Base-by-base conservation (phyloP, 2,888 invertebrate species). In the Clanis bilineata region DNA sequence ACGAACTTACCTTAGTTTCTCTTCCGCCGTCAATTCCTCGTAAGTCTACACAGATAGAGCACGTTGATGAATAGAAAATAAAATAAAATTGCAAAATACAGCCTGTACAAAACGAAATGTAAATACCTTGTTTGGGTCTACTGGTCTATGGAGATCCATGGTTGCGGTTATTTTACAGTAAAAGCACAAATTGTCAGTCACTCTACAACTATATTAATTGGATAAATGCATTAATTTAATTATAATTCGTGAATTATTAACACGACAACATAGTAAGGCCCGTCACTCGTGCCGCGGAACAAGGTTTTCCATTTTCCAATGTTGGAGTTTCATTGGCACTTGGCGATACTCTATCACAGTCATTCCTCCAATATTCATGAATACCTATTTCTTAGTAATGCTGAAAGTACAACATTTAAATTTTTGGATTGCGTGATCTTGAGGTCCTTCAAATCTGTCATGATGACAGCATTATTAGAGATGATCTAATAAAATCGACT, bases 1-100 rank as follows among this genome's bases (percentile, higher is more conserved):
- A 28, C 57, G 38, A 62, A 62, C 80, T 83, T 86, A 95, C 96
- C 96, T 95, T 88, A 95, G 91, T 88, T 95, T 95, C 82, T 96
- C 96, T 68, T 96, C 96, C 4, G 94, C 93, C n/a, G 95, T 94
- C 86, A 97, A 87, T 70, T 96, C 95, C 59, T 94, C 95, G 71
- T 95, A 90, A 47, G 95, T 95, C 96, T 96, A 86, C 39, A 91
- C 91, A 74, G 73, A 77, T 69, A 80, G 54, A 57, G 57, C 58
- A 62, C 18, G 38, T 57, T 58, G 56, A 43, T 58, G 59, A 59
- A 61, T 60, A 58, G 56, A 60, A 44, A 63, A 64, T 64, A 59
- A 59, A 44, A 51, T 51, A 51, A 32, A 25, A 51, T 41, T 7
- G 28, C 32, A 28, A 51, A 47, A 25, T 32, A 51, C 18, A 18